These are phyloP conservation scores for Lottia scabra DNA, from an alignment of 2,888 invertebrate species.

Conservation along the genomic window DNA sequence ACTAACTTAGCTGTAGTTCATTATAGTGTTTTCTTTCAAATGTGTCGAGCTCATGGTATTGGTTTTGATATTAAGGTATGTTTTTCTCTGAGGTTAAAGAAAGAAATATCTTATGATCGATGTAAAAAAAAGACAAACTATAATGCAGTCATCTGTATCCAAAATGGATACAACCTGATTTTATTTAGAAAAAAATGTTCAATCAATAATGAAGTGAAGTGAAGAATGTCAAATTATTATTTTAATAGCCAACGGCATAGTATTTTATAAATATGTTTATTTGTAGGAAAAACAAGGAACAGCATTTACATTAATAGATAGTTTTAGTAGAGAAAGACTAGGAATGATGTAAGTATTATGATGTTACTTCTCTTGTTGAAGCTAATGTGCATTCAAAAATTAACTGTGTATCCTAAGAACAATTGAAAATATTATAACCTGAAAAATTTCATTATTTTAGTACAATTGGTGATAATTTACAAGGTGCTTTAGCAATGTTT, in stretches of 20 bases:
- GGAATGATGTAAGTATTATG: conserved; percentile 67
- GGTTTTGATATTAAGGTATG: conserved; percentile 69
- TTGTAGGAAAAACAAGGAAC: conserved; percentile 68
- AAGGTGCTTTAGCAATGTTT: conserved; percentile 66
- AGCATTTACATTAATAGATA: conserved; percentile 67
- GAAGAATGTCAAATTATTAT: too few relatives aligned
- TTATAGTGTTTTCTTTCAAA: conserved; percentile 70
- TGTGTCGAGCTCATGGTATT: conserved; percentile 69
- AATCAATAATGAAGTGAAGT: too few relatives aligned
- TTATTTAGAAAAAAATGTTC: too few relatives aligned
- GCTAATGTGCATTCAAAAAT: too few relatives aligned
- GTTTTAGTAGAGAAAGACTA: conserved; percentile 65
- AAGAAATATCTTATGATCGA: neutral
- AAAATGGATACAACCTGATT: too few relatives aligned
- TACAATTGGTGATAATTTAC: conserved; percentile 65
- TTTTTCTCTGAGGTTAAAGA: neutral
- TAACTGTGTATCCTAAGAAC: too few relatives aligned
- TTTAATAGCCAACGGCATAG: too few relatives aligned
- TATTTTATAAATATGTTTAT: neutral
- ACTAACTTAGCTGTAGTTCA: conserved; percentile 69
- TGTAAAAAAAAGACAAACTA: neutral
- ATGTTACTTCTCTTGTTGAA: too few relatives aligned
- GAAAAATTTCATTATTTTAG: conserved; percentile 39
- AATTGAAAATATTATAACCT: too few relatives aligned
- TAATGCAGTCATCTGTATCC: too few relatives aligned